Evolutionary conservation across 1,140 invertebrate genomes (phyloP), one percentile per base, ranked within the genome.

Genomic region (Diabrotica undecimpunctata): DNA sequence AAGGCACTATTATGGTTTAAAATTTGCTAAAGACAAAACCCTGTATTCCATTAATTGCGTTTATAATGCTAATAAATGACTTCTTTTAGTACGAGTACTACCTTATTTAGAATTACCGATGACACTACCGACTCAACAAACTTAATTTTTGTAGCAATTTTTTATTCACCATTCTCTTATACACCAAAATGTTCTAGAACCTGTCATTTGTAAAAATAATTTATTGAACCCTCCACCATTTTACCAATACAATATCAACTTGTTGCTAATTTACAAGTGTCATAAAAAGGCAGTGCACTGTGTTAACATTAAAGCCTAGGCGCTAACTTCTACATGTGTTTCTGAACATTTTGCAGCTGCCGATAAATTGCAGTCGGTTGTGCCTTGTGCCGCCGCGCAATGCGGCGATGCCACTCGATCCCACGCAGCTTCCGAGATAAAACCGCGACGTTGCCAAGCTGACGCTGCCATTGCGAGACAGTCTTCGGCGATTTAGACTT

Each of bases 361-460:
- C 61, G 51, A 62, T 62, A 13, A 62, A 62, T 14, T 46, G 58
- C 13, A 46, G 11, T 8, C 36, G 13, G 12, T 12, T 37, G 25
- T 41, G 55, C 37, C 55, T 25, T 38, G 35, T 38, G 66, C 66
- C 66, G 65, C 69, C 66, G 68, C 53, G 11, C 58, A 56, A 57
- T 61, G 50, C 25, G 25, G 46, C 54, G 13, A 55, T 61, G n/a
- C n/a, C 25, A 25, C 36, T 38, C 10, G 55, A 37, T 57, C 55
- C 59, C 59, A 52, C 59, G 50, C 59, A 61, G 59, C 59, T 61
- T 61, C 59, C 59, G 59, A 39, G 41, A n/a, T 46, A 46, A 46
- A 46, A 46, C 8, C n/a, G 41, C 41, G n/a, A n/a, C n/a, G 41
- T 46, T 46, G 41, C 41, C 41, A 10, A 46, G 1, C 51, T 12